These are phyloP conservation scores for Crambe crambe DNA, from an alignment of 37 sponge, comb jelly and placozoan genomes.

Conservation along the genomic window DNA sequence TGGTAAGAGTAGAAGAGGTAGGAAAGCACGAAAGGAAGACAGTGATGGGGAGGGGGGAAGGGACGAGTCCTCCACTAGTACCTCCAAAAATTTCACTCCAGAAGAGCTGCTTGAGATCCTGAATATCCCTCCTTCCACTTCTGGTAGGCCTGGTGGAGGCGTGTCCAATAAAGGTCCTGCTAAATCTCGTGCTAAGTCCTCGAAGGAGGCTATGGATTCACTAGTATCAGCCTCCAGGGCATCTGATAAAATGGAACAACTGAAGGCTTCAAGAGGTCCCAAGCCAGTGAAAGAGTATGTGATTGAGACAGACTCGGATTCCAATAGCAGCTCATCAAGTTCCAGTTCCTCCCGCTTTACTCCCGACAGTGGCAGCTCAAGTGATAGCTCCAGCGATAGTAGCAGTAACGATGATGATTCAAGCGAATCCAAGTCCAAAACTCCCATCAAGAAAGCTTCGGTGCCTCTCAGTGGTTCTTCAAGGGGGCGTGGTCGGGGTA, in stretches of 20 bases:
- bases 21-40: neutral
- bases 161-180: neutral
- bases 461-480: conserved; percentile 8
- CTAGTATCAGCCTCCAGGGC: neutral
- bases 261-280: conserved; percentile 4
- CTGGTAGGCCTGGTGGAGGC: neutral
- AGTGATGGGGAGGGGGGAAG: neutral
- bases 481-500: conserved; percentile 13
- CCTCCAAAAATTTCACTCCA: conserved; percentile 12
- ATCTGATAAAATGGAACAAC: conserved; percentile 25
- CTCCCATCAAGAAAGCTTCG: neutral
- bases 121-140: conserved; percentile 15
- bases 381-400: conserved; percentile 12
- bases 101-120: conserved; percentile 29
- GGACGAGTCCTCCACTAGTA: neutral
- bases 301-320: conserved; percentile 53
- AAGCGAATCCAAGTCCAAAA: conserved; percentile 7
- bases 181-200: too few species aligned
- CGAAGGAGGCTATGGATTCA: too few species aligned
- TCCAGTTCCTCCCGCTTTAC: conserved; percentile 27
- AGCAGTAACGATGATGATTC: conserved; percentile 29
- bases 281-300: conserved; percentile 61
- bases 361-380: conserved; percentile 34
- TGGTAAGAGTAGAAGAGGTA: neutral
- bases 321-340: conserved; percentile 43